Evolutionary conservation across 2,113 vertebrate species (phyloP), one percentile per base, ranked within the genome.

Genomic region (Echinops telfairi): DNA sequence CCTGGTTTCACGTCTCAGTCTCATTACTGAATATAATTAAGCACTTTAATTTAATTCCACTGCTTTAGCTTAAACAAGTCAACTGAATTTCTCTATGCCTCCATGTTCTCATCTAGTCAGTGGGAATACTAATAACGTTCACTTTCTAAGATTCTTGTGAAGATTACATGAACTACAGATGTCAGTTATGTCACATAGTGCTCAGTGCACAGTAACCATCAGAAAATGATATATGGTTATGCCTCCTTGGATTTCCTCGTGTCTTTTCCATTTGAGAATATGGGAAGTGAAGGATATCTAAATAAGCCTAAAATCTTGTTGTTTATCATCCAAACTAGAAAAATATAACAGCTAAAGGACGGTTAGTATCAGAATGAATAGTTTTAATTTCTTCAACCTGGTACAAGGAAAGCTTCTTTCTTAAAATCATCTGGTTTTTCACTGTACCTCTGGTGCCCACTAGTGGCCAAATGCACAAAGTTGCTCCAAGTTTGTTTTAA

Each of bases 391-490:
- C 85, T 82, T 86, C 88, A 90, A 57, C 36, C 25, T 6, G 25
- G 15, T 87, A 8, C 91, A 93, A 89, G 16, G 11, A 76, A 92
- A 94, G 47, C 1, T 57, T 5, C 58, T 64, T 86, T 89, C 53
- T 78, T 78, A 76, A 23, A 40, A 64, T 68, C 8, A 66, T 62
- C 14, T 36, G 57, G 4, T 62, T 94, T 90, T 16, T 95, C 53
- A n/a, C 36, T 66, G 53, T 75, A 17, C 29, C 36, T 84, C 71
- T 94, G 57, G 92, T 14, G 31, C 95, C 96, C n/a, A 73, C 95
- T 96, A 95, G 94, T 94, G 95, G 78, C 43, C 81, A 36, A 68
- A 81, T 2, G 20, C 8, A 22, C 20, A 3, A 88, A 93, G 64
- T 66, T 57, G 47, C 38, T 36, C 53, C 84, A 89, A 53, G 38